A percentile compares a stretch with the other conserved stretches of the same genome.
phyloP scores from a whole-genome alignment of 1,140 invertebrate species.

The Drosophila takahashii region DNA sequence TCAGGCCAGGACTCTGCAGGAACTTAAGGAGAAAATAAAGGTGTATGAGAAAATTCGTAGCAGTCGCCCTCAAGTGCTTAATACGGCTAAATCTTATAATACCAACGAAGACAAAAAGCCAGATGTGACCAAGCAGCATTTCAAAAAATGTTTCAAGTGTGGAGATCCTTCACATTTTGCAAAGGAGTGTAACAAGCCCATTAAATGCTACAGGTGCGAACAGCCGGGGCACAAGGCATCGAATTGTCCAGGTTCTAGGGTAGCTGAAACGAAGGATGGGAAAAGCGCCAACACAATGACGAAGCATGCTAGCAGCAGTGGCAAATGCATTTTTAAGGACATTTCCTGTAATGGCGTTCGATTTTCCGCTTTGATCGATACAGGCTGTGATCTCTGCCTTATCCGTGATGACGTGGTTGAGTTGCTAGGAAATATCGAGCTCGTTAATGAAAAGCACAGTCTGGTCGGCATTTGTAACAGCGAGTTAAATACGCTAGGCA shows the following conservation, averaged over 20 bases:
- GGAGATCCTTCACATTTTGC: neutral
- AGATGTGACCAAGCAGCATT: neutral
- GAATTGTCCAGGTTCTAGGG: neutral
- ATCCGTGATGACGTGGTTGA: no score
- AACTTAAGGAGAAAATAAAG: neutral
- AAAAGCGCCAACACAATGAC: neutral
- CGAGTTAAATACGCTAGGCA: no score
- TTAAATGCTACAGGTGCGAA: neutral
- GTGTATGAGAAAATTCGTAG: conserved; percentile 1
- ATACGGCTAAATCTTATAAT: neutral
- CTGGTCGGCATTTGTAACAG: no score
- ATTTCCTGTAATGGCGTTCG: neutral
- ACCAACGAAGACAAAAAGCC: neutral
- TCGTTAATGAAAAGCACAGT: no score
- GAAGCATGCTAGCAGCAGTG: neutral
- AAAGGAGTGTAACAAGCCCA: neutral
- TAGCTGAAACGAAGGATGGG: neutral
- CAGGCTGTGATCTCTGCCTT: no score
- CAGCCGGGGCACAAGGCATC: neutral
- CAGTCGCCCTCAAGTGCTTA: neutral
- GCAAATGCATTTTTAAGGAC: no score
- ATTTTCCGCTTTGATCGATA: no score
- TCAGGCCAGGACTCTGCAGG: neutral
- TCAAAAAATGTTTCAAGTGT: neutral
- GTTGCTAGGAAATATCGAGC: no score